Evolutionary conservation across 2,888 invertebrate species (phyloP).

Genomic region (Hololepta plana): DNA sequence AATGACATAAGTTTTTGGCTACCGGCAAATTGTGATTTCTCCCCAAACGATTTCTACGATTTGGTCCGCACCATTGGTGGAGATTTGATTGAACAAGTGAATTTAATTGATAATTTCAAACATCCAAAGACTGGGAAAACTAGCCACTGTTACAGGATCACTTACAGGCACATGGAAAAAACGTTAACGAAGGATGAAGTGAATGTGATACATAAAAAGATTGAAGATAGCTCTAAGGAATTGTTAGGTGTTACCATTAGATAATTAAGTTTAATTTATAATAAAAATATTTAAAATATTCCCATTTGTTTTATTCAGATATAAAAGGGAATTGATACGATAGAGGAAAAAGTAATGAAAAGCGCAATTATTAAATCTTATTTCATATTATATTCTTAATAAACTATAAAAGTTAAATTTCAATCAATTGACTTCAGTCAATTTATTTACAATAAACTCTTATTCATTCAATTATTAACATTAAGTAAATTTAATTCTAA

Average conservation of each 20-base stretch:
- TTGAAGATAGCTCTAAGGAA: constrained; percentile 37
- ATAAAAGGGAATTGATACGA: too few species aligned
- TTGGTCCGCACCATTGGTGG: constrained; percentile 75
- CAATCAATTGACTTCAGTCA: too few species aligned
- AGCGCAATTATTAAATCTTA: too few species aligned
- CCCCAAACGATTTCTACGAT: constrained; percentile 82
- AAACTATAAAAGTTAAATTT: too few species aligned
- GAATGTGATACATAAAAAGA: constrained; percentile 60
- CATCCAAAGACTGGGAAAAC: constrained; percentile 67
- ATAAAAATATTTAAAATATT: too few species aligned
- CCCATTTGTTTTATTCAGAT: too few species aligned
- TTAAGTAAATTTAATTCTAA: too few species aligned
- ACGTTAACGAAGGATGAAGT: constrained; percentile 79
- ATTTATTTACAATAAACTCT: too few species aligned
- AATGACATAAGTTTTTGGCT: constrained; percentile 98
- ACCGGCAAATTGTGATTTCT: constrained; percentile 46
- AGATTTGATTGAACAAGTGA: constrained; percentile 84
- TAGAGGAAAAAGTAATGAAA: too few species aligned
- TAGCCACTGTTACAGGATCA: constrained; percentile 83
- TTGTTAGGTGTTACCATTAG: constrained; percentile 30
- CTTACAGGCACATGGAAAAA: constrained; percentile 83
- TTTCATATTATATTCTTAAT: too few species aligned
- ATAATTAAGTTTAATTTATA: too few species aligned
- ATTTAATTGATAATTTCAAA: constrained; percentile 66
- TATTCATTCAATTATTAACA: too few species aligned